Conservation (phyloP, 2,113 vertebrate genomes). For the Hemicordylus capensis region DNA sequence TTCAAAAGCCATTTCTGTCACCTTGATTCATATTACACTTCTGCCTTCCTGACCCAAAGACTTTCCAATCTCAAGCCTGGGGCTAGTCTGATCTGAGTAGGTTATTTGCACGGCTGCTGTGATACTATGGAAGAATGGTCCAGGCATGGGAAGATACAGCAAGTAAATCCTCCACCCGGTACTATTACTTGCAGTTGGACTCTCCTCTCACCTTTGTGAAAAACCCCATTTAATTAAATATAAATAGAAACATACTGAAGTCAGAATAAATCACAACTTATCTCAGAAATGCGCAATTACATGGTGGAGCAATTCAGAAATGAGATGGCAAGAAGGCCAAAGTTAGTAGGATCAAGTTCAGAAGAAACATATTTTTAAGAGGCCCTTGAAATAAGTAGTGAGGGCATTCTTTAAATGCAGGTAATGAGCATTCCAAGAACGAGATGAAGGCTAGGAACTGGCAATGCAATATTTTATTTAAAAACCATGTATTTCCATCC, state of each 20-base stretch:
- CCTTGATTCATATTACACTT: conserved; percentile 70
- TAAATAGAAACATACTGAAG: conserved; percentile 4
- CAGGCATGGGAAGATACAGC: not conserved
- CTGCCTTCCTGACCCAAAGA: conserved; percentile 27
- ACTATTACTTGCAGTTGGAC: not conserved
- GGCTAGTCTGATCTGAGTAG: not conserved
- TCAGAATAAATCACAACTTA: conserved; percentile 11
- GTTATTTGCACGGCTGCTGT: conserved; percentile 4
- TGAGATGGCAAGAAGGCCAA: not conserved
- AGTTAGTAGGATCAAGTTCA: not conserved
- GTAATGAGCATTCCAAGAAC: not conserved
- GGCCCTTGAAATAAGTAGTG: not conserved
- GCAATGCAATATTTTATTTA: not conserved
- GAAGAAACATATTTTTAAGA: conserved; percentile 5
- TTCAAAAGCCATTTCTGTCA: conserved; percentile 74
- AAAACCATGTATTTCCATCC: not conserved
- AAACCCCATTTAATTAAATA: conserved; percentile 25
- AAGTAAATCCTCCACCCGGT: not conserved
- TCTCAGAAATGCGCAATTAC: conserved; percentile 27
- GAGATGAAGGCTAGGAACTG: not conserved
- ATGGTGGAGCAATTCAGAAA: conserved; percentile 22
- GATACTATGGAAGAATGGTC: not conserved
- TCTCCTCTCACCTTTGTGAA: not conserved
- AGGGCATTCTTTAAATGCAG: not conserved
- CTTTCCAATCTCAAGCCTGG: not conserved